These are phyloP conservation scores for Microplitis deprimator DNA, from an alignment of 2,888 invertebrate species.

Conservation along the genomic window DNA sequence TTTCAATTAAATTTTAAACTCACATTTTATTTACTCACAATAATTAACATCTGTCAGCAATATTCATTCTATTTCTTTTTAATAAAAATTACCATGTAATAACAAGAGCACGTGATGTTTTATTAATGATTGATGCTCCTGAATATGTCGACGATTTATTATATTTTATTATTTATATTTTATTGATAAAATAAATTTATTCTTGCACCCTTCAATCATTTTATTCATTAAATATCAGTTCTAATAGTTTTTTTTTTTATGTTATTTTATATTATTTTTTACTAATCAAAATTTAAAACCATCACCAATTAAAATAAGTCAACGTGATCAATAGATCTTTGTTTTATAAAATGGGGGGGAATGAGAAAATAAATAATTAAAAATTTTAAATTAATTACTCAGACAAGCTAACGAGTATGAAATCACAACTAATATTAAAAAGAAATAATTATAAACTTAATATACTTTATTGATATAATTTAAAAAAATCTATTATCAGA, in stretches of 20 bases:
- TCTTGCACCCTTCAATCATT: background rate
- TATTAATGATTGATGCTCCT: background rate
- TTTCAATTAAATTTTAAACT: constrained; percentile 49
- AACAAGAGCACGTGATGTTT: background rate
- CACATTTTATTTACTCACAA: constrained; percentile 44
- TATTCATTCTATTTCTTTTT: background rate
- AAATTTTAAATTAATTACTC: background rate
- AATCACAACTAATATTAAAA: background rate
- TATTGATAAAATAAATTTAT: background rate
- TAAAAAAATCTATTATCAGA: background rate
- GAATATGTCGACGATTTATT: background rate
- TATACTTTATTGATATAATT: background rate
- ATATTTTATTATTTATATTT: background rate
- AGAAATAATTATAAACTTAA: background rate
- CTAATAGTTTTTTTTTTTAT: background rate
- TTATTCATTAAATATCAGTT: background rate
- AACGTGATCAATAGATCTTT: no score
- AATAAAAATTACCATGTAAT: background rate
- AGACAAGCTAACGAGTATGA: background rate
- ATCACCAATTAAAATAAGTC: background rate
- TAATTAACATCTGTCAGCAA: constrained; percentile 36
- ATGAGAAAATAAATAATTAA: no score
- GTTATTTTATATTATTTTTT: background rate
- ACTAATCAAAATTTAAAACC: background rate
- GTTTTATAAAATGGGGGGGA: no score